Evolutionary conservation across 2,113 vertebrate species (phyloP).

Genomic region (Entelurus aequoreus): DNA sequence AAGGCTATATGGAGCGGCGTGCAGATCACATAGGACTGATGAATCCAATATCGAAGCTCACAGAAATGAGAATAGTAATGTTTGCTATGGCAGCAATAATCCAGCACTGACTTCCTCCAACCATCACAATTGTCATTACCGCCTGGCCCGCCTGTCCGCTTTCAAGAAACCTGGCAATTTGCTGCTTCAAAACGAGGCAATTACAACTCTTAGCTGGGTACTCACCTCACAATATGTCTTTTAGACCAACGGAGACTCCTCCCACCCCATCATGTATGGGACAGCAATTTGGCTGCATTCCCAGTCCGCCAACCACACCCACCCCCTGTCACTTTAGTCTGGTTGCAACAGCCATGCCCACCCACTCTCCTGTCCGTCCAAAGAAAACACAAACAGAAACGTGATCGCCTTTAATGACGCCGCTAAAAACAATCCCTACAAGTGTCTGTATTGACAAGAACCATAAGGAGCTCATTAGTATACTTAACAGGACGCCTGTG

Average conservation of each 20-base stretch:
- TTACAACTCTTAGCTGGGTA: constrained; percentile 64
- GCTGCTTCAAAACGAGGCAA: constrained; percentile 59
- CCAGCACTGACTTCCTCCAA: constrained; percentile 41
- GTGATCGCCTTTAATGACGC: constrained; percentile 33
- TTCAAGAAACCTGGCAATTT: constrained; percentile 63
- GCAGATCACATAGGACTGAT: background rate
- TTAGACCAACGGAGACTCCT: constrained; percentile 45
- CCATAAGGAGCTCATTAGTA: constrained; percentile 21
- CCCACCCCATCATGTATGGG: constrained; percentile 34
- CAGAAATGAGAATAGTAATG: constrained; percentile 21
- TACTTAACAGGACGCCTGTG: constrained; percentile 19
- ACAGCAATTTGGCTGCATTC: constrained; percentile 47
- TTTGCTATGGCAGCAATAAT: constrained; percentile 43
- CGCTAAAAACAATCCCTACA: constrained; percentile 12
- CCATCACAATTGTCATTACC: constrained; percentile 61
- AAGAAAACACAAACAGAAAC: constrained; percentile 28
- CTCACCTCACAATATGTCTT: constrained; percentile 60
- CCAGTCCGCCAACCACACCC: constrained; percentile 45
- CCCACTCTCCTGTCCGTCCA: constrained; percentile 18
- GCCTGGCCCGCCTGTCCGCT: constrained; percentile 49
- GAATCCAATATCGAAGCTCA: constrained; percentile 17
- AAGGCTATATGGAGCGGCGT: background rate
- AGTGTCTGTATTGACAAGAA: constrained; percentile 26
- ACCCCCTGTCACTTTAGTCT: constrained; percentile 26
- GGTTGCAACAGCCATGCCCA: constrained; percentile 6